Percentiles rank a stretch among this genome's conserved stretches.
These are phyloP conservation scores for Rhinolophus ferrumequinum DNA, from an alignment of 2,113 vertebrate species.

Conservation along the genomic window DNA sequence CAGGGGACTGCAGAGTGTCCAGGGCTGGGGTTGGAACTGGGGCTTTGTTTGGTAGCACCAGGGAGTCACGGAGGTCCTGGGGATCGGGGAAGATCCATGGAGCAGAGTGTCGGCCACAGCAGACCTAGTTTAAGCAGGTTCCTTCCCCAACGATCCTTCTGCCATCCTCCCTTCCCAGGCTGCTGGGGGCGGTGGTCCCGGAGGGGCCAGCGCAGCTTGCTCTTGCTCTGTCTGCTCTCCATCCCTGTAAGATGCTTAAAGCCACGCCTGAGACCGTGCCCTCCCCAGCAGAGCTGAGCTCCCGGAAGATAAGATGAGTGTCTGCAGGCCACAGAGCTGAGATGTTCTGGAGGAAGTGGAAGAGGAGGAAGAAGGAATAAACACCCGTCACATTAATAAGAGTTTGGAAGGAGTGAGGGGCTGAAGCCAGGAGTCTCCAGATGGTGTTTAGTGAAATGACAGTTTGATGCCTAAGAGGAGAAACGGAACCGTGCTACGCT, in stretches of 20 bases:
- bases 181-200: slow-evolving; percentile 26
- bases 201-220: slow-evolving; percentile 52
- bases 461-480: slow-evolving; percentile 74
- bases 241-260: slow-evolving; percentile 82
- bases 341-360: slow-evolving; percentile 73
- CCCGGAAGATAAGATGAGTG: slow-evolving; percentile 83
- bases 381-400: slow-evolving; percentile 76
- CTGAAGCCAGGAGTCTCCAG: slow-evolving; percentile 78
- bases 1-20: no score
- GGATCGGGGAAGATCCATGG: background rate
- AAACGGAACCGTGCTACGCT: slow-evolving; percentile 61
- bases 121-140: background rate
- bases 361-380: slow-evolving; percentile 75
- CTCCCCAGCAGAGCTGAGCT: slow-evolving; percentile 74
- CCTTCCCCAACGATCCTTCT: background rate
- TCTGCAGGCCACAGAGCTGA: slow-evolving; percentile 76
- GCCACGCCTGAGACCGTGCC: slow-evolving; percentile 65
- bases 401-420: slow-evolving; percentile 70
- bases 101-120: background rate
- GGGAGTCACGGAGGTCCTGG: background rate
- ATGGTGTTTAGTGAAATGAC: slow-evolving; percentile 77
- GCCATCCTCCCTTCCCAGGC: background rate
- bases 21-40: background rate
- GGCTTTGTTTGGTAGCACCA: background rate
- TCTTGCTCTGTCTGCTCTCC: slow-evolving; percentile 75